Base-by-base conservation (phyloP, 1,140 invertebrate genomes). In the Drusus annulatus region DNA sequence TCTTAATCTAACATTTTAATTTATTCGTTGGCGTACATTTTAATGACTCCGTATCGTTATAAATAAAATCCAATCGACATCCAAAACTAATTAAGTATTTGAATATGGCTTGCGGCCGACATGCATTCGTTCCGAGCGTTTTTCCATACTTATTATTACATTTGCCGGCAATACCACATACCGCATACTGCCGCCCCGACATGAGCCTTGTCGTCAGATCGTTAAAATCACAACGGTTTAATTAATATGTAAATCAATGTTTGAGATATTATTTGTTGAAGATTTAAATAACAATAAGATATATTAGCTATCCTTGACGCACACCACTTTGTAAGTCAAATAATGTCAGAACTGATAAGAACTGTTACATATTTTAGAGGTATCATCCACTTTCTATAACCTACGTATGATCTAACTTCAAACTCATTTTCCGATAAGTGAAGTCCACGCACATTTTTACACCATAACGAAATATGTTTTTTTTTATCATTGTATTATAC, bases 11-110 rank as follows among this genome's bases (percentile, higher is more conserved):
- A 45, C 36, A 13, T 45, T 45, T 16, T 25, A 25, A 65, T 65
- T 65, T 28, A 65, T 65, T 65, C 62, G 62, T 28, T n/a, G 62
- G 13, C 28, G 15, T 25, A 21, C 21, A 28, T 21, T 65, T 65
- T 50, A 71, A 71, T 50, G 68, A 51, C 68, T 23, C 5, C 36
- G 36, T 17, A 71, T 45, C 31, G 68, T 71, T 51, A 71, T 50
- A 71, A 71, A 71, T 71, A 50, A 71, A 65, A 71, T 65, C 31
- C 68, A 50, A 71, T 50, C 68, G 28, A 71, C 68, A 71, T 71
- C 68, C 23, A 71, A 71, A 71, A 71, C 68, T 50, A 71, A 71
- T 71, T 71, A 71, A 71, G 23, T 71, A 71, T 71, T 71, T 71
- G 31, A 71, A n/a, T 65, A 51, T 51, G 31, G 68, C 68, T 51